Evolutionary conservation across 2,113 vertebrate species (phyloP).

Genomic region (Anseranas semipalmata): DNA sequence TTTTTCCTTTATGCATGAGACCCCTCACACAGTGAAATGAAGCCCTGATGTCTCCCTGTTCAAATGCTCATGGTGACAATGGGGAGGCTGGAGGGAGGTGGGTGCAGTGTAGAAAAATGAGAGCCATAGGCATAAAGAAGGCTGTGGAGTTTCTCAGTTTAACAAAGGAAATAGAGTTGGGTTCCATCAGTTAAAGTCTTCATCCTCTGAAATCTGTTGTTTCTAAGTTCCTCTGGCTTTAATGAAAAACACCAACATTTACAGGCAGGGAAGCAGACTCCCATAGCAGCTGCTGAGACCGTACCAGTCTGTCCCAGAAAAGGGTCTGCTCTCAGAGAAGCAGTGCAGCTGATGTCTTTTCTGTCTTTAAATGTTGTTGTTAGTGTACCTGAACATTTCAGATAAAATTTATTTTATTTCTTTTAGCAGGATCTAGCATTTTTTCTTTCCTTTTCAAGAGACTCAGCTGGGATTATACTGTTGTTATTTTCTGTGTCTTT

Average conservation of each 20-base stretch:
- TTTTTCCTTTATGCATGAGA: neutral
- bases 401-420: neutral
- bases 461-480: neutral
- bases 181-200: neutral
- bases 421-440: neutral
- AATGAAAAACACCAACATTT: neutral
- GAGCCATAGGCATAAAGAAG: neutral
- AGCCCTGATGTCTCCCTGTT: neutral
- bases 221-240: neutral
- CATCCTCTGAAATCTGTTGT: neutral
- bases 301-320: no score
- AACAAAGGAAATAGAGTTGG: neutral
- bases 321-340: neutral
- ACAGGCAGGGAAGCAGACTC: neutral
- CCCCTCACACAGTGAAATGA: neutral
- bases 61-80: neutral
- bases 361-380: neutral
- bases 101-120: rapidly evolving
- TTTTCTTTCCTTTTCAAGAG: neutral
- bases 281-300: neutral
- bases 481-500: neutral
- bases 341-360: neutral
- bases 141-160: neutral
- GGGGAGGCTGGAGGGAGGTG: neutral
- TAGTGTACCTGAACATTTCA: neutral